Base-by-base conservation (phyloP, 2,888 invertebrate species). In the Byasa hedistus region DNA sequence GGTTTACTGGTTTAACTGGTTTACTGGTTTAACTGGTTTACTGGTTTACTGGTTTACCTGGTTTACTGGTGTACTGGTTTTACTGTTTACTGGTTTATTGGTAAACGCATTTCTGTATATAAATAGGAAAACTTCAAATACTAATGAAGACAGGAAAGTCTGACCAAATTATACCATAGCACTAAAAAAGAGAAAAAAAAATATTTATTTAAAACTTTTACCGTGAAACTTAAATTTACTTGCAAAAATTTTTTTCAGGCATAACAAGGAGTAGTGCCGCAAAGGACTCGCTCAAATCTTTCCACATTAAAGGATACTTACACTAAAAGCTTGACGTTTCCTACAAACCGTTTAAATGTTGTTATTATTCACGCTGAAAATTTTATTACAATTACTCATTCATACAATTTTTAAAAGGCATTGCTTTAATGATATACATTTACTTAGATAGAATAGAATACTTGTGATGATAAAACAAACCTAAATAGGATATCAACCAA, bases 221-320 rank as follows among this genome's bases (percentile, higher is more conserved):
- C 5, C 21, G 5, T 52, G 5, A 52, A 52, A 52, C 52, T 12
- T 52, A 52, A 52, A 52, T n/a, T 21, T 52, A n/a, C 52, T 52
- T 52, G 52, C 1, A n/a, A 52, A 52, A 15, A 15, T 17, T 44
- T 44, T 44, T 44, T 44, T 15, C 44, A 19, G 44, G 59, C 23
- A 27, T 19, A 24, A 60, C 48, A 44, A 22, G 10, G 24, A 27
- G 24, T 27, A 60, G 76, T 77, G 76, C 75, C 76, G 76, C 77
- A 79, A 71, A 75, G 79, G 79, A 78, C 77, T 76, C 76, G 72
- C 77, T 76, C 71, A 68, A 83, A 84, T 83, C 82, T 82, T 80
- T 78, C 79, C 76, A 80, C 82, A 83, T 84, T 85, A 85, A 80
- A 74, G 76, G 74, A 77, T 78, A 77, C 79, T 82, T 78, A 73